These are phyloP conservation scores for Acanthisitta chloris DNA, from an alignment of 2,113 vertebrate species.

Conservation along the genomic window DNA sequence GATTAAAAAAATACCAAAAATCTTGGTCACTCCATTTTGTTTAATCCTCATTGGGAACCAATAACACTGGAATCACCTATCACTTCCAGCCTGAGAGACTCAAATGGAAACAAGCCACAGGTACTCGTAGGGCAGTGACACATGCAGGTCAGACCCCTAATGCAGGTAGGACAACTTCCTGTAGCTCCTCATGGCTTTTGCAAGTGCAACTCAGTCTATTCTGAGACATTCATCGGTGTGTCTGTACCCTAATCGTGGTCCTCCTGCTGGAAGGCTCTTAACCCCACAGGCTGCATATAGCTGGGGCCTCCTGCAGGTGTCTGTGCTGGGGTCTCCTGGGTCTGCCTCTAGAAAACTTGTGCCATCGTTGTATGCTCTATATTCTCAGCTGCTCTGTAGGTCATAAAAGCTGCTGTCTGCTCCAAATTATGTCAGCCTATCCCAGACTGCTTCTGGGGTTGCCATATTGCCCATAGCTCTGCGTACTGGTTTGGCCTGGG, in stretches of 20 bases:
- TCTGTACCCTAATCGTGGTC: not conserved
- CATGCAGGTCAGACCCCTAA: not conserved
- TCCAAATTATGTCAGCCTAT: not conserved
- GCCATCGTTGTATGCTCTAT: not conserved
- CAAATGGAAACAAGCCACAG: not conserved
- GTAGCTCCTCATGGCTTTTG: not conserved
- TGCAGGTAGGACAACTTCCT: no score
- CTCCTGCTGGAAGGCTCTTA: not conserved
- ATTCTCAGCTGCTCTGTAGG: conserved; percentile 17
- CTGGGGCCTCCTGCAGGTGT: conserved; percentile 3
- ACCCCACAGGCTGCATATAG: not conserved
- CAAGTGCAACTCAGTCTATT: not conserved
- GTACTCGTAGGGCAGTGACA: not conserved
- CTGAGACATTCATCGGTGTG: rapidly evolving
- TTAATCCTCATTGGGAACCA: not conserved
- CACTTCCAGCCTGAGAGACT: not conserved
- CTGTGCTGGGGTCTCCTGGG: not conserved
- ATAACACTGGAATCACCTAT: not conserved
- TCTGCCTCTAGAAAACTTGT: not conserved
- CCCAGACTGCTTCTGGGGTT: not conserved
- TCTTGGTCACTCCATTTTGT: rapidly evolving
- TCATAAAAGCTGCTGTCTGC: not conserved
- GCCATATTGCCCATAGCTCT: not conserved
- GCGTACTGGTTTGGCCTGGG: no score
- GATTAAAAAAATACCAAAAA: not conserved